phyloP scores from a whole-genome alignment of 2,797 vertebrate species.

The Pterois miles region DNA sequence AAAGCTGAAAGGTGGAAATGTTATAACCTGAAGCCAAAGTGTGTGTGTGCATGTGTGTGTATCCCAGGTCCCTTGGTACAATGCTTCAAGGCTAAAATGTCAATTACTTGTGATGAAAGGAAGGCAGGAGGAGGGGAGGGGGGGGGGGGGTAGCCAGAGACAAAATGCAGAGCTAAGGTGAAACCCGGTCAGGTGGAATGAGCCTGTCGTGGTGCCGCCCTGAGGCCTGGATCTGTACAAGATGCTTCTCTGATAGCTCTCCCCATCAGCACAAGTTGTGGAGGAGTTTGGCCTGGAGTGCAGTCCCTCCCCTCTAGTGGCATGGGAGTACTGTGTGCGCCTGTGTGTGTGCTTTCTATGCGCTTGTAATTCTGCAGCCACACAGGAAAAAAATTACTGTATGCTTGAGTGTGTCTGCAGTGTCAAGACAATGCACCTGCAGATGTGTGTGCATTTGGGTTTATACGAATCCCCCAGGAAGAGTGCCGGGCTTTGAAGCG shows the following conservation, averaged over 20 bases:
- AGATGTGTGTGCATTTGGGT: not conserved
- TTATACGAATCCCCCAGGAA: not conserved
- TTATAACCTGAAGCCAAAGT: constrained; percentile 43
- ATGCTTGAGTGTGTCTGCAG: not conserved
- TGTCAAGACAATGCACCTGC: not conserved
- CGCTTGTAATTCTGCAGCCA: constrained; percentile 4
- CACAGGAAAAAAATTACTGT: not conserved
- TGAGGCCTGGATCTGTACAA: constrained; percentile 44
- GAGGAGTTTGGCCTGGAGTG: constrained; percentile 42
- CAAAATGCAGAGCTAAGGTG: constrained; percentile 66
- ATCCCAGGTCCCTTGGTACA: constrained; percentile 29
- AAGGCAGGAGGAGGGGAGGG: constrained; percentile 3
- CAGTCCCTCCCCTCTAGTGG: not conserved
- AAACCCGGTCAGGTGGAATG: constrained; percentile 57
- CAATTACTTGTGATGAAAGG: constrained; percentile 67
- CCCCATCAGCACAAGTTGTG: constrained; percentile 47
- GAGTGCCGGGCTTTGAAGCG: too few species aligned
- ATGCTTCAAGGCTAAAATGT: constrained; percentile 61
- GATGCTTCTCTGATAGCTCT: constrained; percentile 54
- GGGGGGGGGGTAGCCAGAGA: not conserved
- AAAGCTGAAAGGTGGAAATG: constrained; percentile 46
- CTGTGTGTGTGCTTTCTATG: not conserved
- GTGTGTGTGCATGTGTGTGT: constrained; percentile 17
- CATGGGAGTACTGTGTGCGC: constrained; percentile 4
- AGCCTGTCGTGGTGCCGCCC: constrained; percentile 33